Base-by-base conservation (phyloP, 2,113 vertebrate species). In the Delphinapterus leucas region DNA sequence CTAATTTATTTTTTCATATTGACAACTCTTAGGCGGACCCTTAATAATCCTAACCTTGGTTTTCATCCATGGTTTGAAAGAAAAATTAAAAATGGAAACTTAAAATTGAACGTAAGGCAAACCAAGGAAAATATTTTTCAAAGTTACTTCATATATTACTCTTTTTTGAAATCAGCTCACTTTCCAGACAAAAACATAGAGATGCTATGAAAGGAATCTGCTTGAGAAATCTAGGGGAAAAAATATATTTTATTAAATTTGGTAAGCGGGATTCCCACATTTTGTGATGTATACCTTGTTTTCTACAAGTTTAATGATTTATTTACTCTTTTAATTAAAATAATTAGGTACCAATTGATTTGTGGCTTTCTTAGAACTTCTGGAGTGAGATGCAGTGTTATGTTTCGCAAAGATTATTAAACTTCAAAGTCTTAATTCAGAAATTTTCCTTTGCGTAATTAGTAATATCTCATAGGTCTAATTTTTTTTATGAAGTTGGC, bases 1-100 rank as follows among this genome's bases (percentile, higher is more conserved):
- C 10, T 88, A 53, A 44, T 33, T n/a, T 76, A 20, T 38, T 85
- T 95, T 74, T 82, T 68, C 38, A 38, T 63, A 65, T 73, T 93
- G 47, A n/a, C 38, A 47, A 5, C 33, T 55, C 28, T 74, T 93
- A 80, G 44, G 20, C 2, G 25, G 55, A 73, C 9, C 26, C 31
- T 87, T 86, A 77, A 63, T 83, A 71, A 89, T 53, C 26, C 33
- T 90, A 79, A 70, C 61, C 11, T 91, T 92, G 74, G 41, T 92
- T 96, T 95, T 83, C 38, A 90, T 80, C 80, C 28, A 23, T 38
- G 60, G 28, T 96, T 92, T 93, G 61, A 96, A 95, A 94, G 21
- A 96, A 96, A 94, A 85, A 90, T 47, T 79, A 90, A 94, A 93
- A 88, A 44, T 88, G 25, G 55, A 88, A 96, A 41, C 33, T 80